These are phyloP conservation scores for Actinernus sp. DNA, from an alignment of 92 coral and sea anemone species.

Conservation along the genomic window DNA sequence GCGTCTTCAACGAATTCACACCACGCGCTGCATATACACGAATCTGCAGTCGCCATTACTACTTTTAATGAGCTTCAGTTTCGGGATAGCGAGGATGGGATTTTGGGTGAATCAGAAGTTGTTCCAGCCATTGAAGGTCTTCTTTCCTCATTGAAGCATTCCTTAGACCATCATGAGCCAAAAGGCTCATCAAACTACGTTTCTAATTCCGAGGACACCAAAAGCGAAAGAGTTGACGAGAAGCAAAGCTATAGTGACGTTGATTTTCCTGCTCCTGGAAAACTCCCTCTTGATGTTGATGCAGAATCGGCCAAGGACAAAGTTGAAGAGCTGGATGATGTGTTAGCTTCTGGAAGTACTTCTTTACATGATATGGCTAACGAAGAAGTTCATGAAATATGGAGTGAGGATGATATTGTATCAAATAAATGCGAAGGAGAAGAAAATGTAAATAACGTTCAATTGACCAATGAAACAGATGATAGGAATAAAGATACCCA, in stretches of 20 bases:
- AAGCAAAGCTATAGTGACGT: not conserved
- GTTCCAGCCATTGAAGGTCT: slow-evolving; percentile 38
- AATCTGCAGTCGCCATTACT: slow-evolving; percentile 61
- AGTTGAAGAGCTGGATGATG: not conserved
- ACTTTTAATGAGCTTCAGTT: slow-evolving; percentile 60
- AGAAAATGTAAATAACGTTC: not conserved
- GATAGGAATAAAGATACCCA: no score
- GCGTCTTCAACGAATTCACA: slow-evolving; percentile 70
- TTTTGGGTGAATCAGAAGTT: slow-evolving; percentile 61
- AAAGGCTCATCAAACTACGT: not conserved
- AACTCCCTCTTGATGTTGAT: slow-evolving; percentile 12
- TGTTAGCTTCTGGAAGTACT: no score
- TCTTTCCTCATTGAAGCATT: slow-evolving; percentile 31
- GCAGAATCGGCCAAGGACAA: not conserved
- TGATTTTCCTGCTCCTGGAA: slow-evolving; percentile 12
- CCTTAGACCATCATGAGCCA: not conserved
- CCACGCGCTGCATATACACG: slow-evolving; percentile 68
- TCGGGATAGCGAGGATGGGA: slow-evolving; percentile 62
- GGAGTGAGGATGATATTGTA: not conserved
- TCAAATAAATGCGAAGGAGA: not conserved
- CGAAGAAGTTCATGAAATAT: not conserved
- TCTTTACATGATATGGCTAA: no score
- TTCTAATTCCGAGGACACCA: slow-evolving; percentile 35
- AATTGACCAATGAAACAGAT: not conserved
- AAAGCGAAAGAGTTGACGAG: slow-evolving; percentile 24